Evolutionary conservation across 1,140 invertebrate genomes (phyloP).

Genomic region (Drepana arcuata): DNA sequence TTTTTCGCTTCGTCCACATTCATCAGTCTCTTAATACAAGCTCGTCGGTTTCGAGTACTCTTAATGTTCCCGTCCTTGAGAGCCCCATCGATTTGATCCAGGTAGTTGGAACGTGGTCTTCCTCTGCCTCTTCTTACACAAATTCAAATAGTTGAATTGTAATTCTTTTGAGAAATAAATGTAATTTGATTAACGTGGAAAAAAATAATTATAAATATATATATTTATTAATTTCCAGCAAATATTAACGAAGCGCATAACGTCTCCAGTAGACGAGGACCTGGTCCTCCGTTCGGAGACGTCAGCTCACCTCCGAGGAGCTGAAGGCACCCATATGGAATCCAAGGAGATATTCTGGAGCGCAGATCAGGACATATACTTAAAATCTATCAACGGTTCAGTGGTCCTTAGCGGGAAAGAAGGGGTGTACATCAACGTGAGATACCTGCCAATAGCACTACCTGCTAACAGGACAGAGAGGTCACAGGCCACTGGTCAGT

Average conservation of each 20-base stretch:
- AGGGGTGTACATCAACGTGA: slow-evolving; percentile 81
- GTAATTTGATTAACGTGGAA: too few species aligned
- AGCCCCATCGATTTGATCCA: too few species aligned
- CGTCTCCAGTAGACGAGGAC: slow-evolving; percentile 79
- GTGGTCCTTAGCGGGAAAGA: slow-evolving; percentile 80
- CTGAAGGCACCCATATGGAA: slow-evolving; percentile 76
- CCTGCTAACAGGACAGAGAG: slow-evolving; percentile 60
- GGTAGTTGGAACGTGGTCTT: too few species aligned
- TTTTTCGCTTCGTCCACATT: too few species aligned
- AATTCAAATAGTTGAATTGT: too few species aligned
- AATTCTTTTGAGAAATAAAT: too few species aligned
- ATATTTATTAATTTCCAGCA: slow-evolving; percentile 53
- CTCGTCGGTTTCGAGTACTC: too few species aligned
- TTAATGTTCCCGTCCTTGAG: too few species aligned
- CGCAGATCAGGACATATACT: slow-evolving; percentile 84
- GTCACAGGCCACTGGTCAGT: slow-evolving; percentile 74
- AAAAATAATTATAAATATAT: too few species aligned
- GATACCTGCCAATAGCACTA: slow-evolving; percentile 79
- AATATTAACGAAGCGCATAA: slow-evolving; percentile 80
- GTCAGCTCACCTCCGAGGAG: slow-evolving; percentile 74
- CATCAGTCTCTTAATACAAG: too few species aligned
- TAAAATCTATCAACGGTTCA: slow-evolving; percentile 85
- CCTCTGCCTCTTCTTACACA: too few species aligned
- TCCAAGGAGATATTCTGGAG: slow-evolving; percentile 66
- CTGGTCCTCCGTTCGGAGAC: slow-evolving; percentile 77